These are phyloP conservation scores for Silurus meridionalis DNA, from an alignment of 2,113 vertebrate species.

Conservation along the genomic window DNA sequence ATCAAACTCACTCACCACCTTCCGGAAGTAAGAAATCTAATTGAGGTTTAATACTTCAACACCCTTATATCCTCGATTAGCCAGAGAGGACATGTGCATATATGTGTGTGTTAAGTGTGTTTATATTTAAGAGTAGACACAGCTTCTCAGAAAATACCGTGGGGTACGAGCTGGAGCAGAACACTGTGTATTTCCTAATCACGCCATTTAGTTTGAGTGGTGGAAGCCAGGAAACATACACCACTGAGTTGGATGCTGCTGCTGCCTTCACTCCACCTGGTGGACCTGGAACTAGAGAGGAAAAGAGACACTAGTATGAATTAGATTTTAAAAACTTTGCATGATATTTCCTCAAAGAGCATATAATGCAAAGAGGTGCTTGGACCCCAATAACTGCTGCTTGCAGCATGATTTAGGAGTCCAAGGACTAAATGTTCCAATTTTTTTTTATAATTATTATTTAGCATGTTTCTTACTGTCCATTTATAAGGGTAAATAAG, in stretches of 20 bases:
- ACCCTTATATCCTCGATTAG: not conserved
- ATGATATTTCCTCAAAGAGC: not conserved
- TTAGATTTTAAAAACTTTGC: not conserved
- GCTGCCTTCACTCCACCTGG: constrained; percentile 95
- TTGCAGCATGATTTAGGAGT: not conserved
- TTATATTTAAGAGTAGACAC: not conserved
- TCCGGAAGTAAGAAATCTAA: constrained; percentile 56
- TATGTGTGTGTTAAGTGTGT: not conserved
- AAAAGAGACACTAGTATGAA: not conserved
- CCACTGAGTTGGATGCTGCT: constrained; percentile 86
- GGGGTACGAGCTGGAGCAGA: constrained; percentile 95
- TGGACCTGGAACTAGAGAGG: constrained; percentile 87
- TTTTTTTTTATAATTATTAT: too few relatives aligned
- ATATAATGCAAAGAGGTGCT: not conserved
- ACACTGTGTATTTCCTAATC: constrained; percentile 96
- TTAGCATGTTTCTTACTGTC: not conserved
- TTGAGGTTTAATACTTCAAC: constrained; percentile 1
- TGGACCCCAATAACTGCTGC: not conserved
- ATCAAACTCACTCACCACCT: constrained; percentile 99
- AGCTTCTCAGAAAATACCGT: constrained; percentile 74
- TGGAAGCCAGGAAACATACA: constrained; percentile 96
- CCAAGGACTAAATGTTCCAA: not conserved
- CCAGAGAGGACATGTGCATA: not conserved
- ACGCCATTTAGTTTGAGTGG: constrained; percentile 94
- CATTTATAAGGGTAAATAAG: not conserved